Evolutionary conservation across 1,140 invertebrate species (phyloP).

Genomic region (Pseudachorutes palmiensis): DNA sequence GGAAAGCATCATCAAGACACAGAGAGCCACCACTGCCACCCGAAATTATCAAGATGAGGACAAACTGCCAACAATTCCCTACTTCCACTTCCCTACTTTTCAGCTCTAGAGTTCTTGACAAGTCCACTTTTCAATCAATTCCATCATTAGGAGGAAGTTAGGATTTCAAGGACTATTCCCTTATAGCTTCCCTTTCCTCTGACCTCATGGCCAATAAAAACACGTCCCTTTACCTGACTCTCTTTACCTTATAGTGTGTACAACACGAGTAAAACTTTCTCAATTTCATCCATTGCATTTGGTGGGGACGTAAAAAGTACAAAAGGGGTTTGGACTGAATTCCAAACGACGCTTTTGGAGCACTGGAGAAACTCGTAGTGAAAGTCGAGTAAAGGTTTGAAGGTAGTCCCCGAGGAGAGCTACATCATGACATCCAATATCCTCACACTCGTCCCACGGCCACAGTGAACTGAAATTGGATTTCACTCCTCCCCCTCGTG

Average conservation of each 20-base stretch:
- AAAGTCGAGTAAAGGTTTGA: not conserved
- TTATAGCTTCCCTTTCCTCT: not conserved
- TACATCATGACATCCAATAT: slow-evolving; percentile 2
- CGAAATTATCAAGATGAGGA: not conserved
- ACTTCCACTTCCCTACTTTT: not conserved
- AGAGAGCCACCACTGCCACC: not conserved
- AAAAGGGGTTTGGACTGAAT: not conserved
- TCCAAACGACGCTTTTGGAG: not conserved
- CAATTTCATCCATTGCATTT: not conserved
- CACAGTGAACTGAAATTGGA: not conserved
- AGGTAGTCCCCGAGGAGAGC: not conserved
- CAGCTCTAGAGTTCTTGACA: too few species aligned
- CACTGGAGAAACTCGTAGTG: not conserved
- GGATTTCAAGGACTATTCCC: not conserved
- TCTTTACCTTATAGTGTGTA: not conserved
- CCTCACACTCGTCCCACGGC: not conserved
- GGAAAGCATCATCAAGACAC: too few species aligned
- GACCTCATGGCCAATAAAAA: too few species aligned
- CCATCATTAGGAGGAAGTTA: slow-evolving; percentile 1
- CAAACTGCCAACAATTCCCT: not conserved
- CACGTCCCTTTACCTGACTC: not conserved
- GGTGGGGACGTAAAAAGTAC: not conserved
- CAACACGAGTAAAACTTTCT: not conserved
- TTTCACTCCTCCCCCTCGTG: too few species aligned
- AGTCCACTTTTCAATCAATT: not conserved